phyloP scores from a whole-genome alignment of 2,888 invertebrate genomes.

The Charanyca ferruginea region DNA sequence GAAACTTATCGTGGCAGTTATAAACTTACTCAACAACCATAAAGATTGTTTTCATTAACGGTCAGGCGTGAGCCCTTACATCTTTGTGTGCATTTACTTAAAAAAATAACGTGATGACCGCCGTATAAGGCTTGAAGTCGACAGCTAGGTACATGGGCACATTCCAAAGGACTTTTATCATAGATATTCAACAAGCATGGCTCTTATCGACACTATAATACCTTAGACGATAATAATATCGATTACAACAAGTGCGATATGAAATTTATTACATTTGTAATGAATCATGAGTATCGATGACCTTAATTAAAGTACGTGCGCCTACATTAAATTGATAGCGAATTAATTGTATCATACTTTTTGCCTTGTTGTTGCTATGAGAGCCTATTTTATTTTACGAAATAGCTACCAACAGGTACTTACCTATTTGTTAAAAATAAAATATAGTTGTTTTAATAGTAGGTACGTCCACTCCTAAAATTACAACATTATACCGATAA shows the following conservation, averaged over 20 bases:
- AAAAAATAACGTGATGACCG: constrained; percentile 33
- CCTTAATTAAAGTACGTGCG: constrained; percentile 42
- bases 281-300: constrained; percentile 46
- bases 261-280: constrained; percentile 54
- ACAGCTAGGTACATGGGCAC: constrained; percentile 10
- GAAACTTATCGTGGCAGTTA: constrained; percentile 19
- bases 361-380: constrained; percentile 26
- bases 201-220: constrained; percentile 52
- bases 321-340: constrained; percentile 37
- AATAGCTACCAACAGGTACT: background rate
- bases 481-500: too few species aligned
- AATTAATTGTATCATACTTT: constrained; percentile 25
- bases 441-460: too few species aligned
- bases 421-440: too few species aligned
- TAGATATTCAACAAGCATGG: constrained; percentile 44
- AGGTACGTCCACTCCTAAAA: constrained; percentile 1
- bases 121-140: constrained; percentile 22
- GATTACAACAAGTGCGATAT: constrained; percentile 55
- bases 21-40: constrained; percentile 10
- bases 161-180: constrained; percentile 47
- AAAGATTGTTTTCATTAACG: constrained; percentile 24
- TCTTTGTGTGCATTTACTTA: constrained; percentile 25
- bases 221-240: constrained; percentile 56
- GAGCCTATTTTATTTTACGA: too few species aligned
- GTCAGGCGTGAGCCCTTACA: constrained; percentile 20